Percentiles rank a stretch among this genome's conserved stretches.
Evolutionary conservation across 2,888 invertebrate species (phyloP).

Genomic region (Stegana nigrithorax): DNA sequence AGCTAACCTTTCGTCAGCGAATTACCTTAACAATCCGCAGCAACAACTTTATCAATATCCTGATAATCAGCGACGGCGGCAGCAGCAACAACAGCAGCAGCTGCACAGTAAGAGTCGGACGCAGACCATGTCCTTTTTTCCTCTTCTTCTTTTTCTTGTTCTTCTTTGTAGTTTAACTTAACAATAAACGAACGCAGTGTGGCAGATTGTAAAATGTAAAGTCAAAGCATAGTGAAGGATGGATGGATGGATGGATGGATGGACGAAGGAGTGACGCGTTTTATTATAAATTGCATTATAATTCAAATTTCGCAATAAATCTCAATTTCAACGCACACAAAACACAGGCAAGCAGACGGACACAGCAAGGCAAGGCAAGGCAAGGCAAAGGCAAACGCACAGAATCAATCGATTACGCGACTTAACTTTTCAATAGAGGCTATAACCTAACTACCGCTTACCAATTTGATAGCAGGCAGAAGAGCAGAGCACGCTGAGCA

Average conservation of each 20-base stretch:
- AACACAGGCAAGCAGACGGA: constrained; percentile 17
- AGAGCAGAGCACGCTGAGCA: too few relatives aligned
- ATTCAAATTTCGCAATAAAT: constrained; percentile 63
- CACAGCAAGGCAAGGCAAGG: constrained; percentile 33
- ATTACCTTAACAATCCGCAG: too few relatives aligned
- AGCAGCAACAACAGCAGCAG: constrained; percentile 35
- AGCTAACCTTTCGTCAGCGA: not conserved
- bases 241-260: too few relatives aligned
- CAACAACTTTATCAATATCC: constrained; percentile 47
- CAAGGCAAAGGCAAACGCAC: constrained; percentile 24
- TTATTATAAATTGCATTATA: constrained; percentile 60
- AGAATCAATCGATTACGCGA: constrained; percentile 63
- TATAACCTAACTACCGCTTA: constrained; percentile 32
- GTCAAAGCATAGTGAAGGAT: too few relatives aligned
- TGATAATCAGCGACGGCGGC: constrained; percentile 19
- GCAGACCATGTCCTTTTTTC: not conserved
- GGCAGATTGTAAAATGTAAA: constrained; percentile 15
- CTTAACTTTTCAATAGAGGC: constrained; percentile 58
- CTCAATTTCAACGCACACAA: constrained; percentile 55
- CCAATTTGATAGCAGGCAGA: not conserved
- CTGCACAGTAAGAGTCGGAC: constrained; percentile 31
- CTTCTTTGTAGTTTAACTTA: constrained; percentile 30
- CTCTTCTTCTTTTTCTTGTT: constrained; percentile 30
- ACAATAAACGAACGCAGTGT: constrained; percentile 30
- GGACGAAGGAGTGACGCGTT: too few relatives aligned